Conservation (phyloP, 2,113 vertebrate species). For the Prunella fulvescens region DNA sequence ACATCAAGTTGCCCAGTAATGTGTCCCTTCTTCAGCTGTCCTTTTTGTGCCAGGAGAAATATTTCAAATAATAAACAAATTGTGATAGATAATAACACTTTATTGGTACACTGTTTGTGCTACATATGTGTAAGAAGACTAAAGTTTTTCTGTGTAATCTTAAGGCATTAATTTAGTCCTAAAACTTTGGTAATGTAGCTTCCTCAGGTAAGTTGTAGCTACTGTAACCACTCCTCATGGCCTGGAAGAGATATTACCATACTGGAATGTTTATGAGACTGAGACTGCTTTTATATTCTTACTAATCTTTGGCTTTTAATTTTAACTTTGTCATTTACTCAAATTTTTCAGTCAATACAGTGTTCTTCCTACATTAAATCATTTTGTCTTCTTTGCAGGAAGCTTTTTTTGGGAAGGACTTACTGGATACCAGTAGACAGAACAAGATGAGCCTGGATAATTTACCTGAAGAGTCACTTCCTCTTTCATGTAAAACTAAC, state of each 20-base stretch:
- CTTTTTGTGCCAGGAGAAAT: not conserved
- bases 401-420: constrained; percentile 94
- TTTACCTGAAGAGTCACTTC: constrained; percentile 81
- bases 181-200: not conserved
- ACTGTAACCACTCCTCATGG: not conserved
- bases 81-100: not conserved
- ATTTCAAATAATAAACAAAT: not conserved
- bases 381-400: constrained; percentile 75
- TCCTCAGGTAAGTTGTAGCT: not conserved
- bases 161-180: not conserved
- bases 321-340: not conserved
- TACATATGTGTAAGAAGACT: not conserved
- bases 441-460: constrained; percentile 74
- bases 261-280: not conserved
- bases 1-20: not conserved
- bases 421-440: constrained; percentile 86
- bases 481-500: constrained; percentile 72
- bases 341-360: not conserved
- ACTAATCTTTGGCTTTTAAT: not conserved
- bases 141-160: rapidly evolving
- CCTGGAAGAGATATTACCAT: not conserved
- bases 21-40: not conserved
- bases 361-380: not conserved
- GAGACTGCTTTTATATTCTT: not conserved
- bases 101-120: not conserved